These are phyloP conservation scores for Budorcas taxicolor DNA, from an alignment of 2,113 vertebrate genomes.

Conservation along the genomic window DNA sequence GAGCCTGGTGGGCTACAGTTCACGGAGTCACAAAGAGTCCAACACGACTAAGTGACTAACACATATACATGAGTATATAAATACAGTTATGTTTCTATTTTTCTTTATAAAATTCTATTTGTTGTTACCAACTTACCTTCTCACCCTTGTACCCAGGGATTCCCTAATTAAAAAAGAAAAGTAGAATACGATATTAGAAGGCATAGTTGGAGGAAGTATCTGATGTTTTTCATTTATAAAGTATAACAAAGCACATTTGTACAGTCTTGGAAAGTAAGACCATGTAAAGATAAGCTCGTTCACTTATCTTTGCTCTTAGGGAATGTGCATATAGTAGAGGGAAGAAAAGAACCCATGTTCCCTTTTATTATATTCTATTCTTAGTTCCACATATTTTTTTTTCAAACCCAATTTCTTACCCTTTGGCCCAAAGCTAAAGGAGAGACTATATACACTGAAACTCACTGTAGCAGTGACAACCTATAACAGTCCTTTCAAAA, in stretches of 20 bases:
- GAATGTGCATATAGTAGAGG: background rate
- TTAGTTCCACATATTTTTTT: background rate
- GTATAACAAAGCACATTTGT: constrained; percentile 10
- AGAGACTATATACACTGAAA: background rate
- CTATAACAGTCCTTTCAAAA: background rate
- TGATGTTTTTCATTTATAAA: background rate
- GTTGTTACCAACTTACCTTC: constrained; percentile 80
- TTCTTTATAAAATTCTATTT: constrained; percentile 42
- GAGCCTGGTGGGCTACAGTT: background rate
- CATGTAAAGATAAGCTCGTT: background rate
- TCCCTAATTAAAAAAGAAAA: constrained; percentile 79
- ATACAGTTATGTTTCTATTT: background rate
- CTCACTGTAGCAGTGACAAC: background rate
- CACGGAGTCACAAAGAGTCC: background rate
- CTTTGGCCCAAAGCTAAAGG: background rate
- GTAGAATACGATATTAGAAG: background rate
- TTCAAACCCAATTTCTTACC: background rate
- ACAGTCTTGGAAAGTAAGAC: background rate
- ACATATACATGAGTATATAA: background rate
- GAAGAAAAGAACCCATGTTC: background rate
- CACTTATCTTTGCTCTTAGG: background rate
- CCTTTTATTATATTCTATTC: background rate
- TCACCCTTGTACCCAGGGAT: constrained; percentile 85
- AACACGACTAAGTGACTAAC: background rate
- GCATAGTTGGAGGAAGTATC: background rate